These are phyloP conservation scores for Heteromurus nitidus DNA, from an alignment of 2,888 invertebrate species.

Conservation along the genomic window DNA sequence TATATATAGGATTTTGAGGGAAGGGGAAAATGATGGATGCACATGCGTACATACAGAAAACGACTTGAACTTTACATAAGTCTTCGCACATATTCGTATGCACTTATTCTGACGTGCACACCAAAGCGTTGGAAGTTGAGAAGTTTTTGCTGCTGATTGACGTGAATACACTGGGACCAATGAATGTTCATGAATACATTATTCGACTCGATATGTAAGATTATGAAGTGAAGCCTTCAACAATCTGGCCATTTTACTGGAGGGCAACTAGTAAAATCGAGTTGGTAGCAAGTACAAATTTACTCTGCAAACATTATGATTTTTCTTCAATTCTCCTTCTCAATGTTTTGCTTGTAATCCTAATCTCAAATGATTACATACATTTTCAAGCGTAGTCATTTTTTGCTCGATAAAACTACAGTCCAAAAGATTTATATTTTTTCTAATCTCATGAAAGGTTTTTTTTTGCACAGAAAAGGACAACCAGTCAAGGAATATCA, in stretches of 20 bases:
- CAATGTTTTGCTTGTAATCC: background rate
- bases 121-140: background rate
- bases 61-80: background rate
- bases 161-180: slow-evolving; percentile 7
- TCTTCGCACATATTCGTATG: background rate
- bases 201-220: background rate
- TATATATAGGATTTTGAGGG: background rate
- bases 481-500: slow-evolving; percentile 2
- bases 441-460: background rate
- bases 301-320: no score
- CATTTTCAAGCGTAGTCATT: background rate
- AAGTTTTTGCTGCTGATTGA: slow-evolving; percentile 37
- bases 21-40: background rate
- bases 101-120: background rate
- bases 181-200: background rate
- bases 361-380: background rate
- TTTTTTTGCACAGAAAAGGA: background rate
- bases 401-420: background rate
- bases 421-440: background rate
- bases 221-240: no score
- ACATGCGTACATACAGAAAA: background rate
- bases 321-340: no score
- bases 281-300: no score
- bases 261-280: no score
- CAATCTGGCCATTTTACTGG: no score